Evolutionary conservation across 2,888 invertebrate genomes (phyloP).

Genomic region (Hirtodrosophila confusa): DNA sequence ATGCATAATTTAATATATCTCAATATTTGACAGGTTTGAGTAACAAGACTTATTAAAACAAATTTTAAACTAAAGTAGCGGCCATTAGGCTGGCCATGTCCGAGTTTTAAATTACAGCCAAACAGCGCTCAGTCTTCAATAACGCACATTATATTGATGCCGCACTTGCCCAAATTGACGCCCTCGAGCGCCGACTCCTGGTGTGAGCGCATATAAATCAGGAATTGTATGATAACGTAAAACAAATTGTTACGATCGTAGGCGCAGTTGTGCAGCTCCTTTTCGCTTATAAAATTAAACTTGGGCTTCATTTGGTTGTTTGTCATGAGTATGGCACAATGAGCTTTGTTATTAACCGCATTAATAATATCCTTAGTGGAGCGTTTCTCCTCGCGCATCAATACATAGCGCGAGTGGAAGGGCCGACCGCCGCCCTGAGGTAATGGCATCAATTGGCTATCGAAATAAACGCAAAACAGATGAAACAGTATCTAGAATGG

Average conservation of each 20-base stretch:
- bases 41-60: constrained; percentile 21
- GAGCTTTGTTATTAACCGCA: constrained; percentile 82
- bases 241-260: constrained; percentile 95
- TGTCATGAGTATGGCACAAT: constrained; percentile 83
- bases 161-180: constrained; percentile 90
- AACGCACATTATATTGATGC: constrained; percentile 93
- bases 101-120: constrained; percentile 1
- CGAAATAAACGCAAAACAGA: constrained; percentile 93
- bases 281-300: constrained; percentile 85
- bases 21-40: constrained; percentile 11
- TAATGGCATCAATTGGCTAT: constrained; percentile 90
- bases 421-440: constrained; percentile 88
- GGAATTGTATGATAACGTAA: constrained; percentile 92
- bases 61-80: constrained; percentile 18
- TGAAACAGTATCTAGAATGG: constrained; percentile 90
- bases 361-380: constrained; percentile 82
- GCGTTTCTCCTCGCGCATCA: constrained; percentile 83
- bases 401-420: constrained; percentile 85
- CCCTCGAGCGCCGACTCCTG: constrained; percentile 91
- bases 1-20: constrained; percentile 73
- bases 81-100: constrained; percentile 34
- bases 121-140: constrained; percentile 85
- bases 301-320: constrained; percentile 82
- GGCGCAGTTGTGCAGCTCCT: constrained; percentile 88
- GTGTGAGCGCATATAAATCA: constrained; percentile 90